phyloP scores from a whole-genome alignment of 2,113 vertebrate genomes.

The Irena cyanogastra region DNA sequence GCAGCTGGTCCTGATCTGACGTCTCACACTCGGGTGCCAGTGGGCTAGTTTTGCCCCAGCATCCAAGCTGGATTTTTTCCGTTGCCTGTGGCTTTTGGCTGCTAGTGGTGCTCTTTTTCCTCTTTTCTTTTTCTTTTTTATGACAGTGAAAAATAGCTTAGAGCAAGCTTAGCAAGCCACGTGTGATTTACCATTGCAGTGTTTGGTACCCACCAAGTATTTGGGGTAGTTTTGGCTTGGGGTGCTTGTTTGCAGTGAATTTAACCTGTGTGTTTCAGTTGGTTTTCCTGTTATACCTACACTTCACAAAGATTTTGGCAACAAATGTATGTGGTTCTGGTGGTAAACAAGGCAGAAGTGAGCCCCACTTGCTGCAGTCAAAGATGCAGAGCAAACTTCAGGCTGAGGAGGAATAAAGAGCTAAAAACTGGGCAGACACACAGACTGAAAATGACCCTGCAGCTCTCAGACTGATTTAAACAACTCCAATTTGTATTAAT shows the following conservation, averaged over 20 bases:
- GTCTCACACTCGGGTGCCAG: neutral
- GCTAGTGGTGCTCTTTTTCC: neutral
- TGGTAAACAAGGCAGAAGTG: neutral
- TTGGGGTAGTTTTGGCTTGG: neutral
- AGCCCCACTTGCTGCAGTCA: neutral
- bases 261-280: neutral
- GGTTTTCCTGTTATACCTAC: neutral
- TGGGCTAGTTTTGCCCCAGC: neutral
- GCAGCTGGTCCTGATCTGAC: neutral
- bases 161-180: neutral
- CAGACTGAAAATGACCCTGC: neutral
- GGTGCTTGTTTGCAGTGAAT: neutral
- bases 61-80: neutral
- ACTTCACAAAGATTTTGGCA: neutral
- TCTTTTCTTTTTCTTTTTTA: neutral
- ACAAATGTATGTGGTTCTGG: neutral
- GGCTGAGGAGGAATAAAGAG: neutral
- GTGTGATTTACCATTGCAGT: neutral
- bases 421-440: neutral
- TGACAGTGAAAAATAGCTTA: neutral
- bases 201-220: neutral
- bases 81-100: neutral
- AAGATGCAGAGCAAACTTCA: neutral
- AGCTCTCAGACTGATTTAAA: neutral
- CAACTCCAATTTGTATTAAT: neutral